Base-by-base conservation (phyloP, 2,113 vertebrate species). In the Taurulus bubalis region DNA sequence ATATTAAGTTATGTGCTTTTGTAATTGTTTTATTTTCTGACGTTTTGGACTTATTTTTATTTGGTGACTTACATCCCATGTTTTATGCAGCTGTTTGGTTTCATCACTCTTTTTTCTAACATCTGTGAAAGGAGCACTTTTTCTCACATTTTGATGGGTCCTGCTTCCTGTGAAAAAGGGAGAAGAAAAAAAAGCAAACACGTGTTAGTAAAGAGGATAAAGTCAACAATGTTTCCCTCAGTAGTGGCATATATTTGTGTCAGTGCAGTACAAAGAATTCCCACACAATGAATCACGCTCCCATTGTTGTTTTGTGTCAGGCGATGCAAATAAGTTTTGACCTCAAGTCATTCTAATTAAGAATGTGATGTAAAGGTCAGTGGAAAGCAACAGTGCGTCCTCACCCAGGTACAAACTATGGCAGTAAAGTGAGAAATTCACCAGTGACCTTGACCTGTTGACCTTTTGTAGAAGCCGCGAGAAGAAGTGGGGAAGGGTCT, bases 391-490 rank as follows among this genome's bases (percentile, higher is more conserved):
- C 65, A 72, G 58, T 2, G n/a, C 75, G 63, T 88, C 81, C 36
- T 85, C 93, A 91, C 92, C 78, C 24, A 62, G 87, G 84, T 82
- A 62, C 74, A 53, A 92, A 84, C 75, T 91, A 80, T 92, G 66
- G 40, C 91, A 90, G 82, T 73, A 55, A 74, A 81, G 85, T 90
- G 91, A 85, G 83, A 93, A 77, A 87, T 90, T 91, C 59, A 67
- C 71, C 30, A 51, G 56, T 66, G 75, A 74, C 82, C 72, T 74
- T 86, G 72, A 80, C 56, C 74, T 47, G 49, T 36, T 90, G 75
- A 79, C 71, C 73, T 79, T 77, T 28, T 84, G 65, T 26, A 51
- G 84, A 74, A 83, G 51, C 22, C 20, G 71, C 10, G 22, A n/a
- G n/a, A 34, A 32, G 15, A 55, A 24, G 51, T 24, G n/a, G 28